Evolutionary conservation across 2,888 invertebrate genomes (phyloP).

Genomic region (Rhagonycha lutea): DNA sequence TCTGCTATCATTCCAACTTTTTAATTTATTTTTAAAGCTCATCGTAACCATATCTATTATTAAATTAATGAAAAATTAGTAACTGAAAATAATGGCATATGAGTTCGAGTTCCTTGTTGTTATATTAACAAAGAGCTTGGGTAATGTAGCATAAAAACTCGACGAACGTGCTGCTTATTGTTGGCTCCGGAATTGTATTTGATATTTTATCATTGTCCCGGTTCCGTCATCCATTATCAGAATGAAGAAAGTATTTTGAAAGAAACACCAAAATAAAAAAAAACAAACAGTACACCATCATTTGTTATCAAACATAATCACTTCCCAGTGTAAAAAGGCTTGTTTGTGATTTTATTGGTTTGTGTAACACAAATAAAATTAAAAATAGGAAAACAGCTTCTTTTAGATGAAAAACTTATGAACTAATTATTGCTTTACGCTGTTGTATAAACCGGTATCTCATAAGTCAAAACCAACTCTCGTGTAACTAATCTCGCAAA

Average conservation of each 20-base stretch:
- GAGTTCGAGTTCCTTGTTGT: neutral
- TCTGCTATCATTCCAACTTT: neutral
- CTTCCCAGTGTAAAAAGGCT: neutral
- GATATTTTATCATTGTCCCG: slow-evolving; percentile 25
- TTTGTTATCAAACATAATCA: slow-evolving; percentile 15
- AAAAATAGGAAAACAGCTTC: neutral
- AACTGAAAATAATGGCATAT: slow-evolving; percentile 9
- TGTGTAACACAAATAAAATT: neutral
- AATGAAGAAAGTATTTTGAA: slow-evolving; percentile 20
- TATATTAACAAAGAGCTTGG: slow-evolving; percentile 13
- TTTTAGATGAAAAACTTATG: neutral
- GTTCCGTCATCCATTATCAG: slow-evolving; percentile 25
- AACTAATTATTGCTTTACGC: no score
- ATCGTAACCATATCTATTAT: neutral
- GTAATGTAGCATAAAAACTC: slow-evolving; percentile 28
- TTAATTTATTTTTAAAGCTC: neutral
- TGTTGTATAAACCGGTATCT: no score
- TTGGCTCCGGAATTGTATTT: slow-evolving; percentile 25
- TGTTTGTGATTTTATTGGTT: neutral
- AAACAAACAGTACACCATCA: slow-evolving; percentile 9
- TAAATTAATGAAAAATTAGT: slow-evolving; percentile 11
- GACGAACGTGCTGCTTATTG: slow-evolving; percentile 22
- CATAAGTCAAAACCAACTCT: no score
- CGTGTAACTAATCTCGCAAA: no score
- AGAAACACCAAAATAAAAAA: slow-evolving; percentile 15